phyloP scores from a whole-genome alignment of 2,888 invertebrate genomes.

The Ormyrus rosae region DNA sequence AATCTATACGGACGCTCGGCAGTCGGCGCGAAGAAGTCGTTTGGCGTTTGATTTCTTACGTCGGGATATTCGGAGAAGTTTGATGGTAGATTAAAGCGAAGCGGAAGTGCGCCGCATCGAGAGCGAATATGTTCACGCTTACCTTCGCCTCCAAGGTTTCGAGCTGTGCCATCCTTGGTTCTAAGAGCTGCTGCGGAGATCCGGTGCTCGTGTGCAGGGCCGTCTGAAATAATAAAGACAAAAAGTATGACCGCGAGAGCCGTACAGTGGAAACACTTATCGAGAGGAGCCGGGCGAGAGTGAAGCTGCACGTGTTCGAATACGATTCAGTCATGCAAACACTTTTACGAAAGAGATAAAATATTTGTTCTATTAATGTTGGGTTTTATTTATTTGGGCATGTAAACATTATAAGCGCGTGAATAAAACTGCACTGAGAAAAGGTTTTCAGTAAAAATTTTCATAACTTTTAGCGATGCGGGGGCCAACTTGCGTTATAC shows the following conservation, averaged over 20 bases:
- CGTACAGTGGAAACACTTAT: background rate
- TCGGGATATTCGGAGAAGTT: slow-evolving; percentile 13
- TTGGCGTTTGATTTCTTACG: slow-evolving; percentile 12
- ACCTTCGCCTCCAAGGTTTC: slow-evolving; percentile 89
- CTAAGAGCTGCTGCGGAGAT: slow-evolving; percentile 65
- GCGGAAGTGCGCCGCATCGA: slow-evolving; percentile 40
- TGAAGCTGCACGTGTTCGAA: too few relatives aligned
- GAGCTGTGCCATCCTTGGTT: slow-evolving; percentile 84
- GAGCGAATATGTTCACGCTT: slow-evolving; percentile 58
- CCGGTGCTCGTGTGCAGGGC: slow-evolving; percentile 68
- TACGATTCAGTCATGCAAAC: too few relatives aligned
- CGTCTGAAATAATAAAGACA: slow-evolving; percentile 65
- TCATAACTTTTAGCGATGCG: too few relatives aligned
- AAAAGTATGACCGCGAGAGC: background rate
- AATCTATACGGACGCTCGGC: too few relatives aligned
- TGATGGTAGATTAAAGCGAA: slow-evolving; percentile 30
- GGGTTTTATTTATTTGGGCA: too few relatives aligned
- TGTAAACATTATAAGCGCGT: too few relatives aligned
- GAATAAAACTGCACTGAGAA: too few relatives aligned
- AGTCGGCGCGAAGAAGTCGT: background rate
- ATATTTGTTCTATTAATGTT: too few relatives aligned
- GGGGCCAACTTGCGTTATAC: too few relatives aligned
- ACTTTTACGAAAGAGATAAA: too few relatives aligned
- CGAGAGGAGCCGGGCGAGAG: background rate
- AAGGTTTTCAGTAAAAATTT: too few relatives aligned